phyloP scores from a whole-genome alignment of 2,888 invertebrate genomes.

The Temnothorax unifasciatus region DNA sequence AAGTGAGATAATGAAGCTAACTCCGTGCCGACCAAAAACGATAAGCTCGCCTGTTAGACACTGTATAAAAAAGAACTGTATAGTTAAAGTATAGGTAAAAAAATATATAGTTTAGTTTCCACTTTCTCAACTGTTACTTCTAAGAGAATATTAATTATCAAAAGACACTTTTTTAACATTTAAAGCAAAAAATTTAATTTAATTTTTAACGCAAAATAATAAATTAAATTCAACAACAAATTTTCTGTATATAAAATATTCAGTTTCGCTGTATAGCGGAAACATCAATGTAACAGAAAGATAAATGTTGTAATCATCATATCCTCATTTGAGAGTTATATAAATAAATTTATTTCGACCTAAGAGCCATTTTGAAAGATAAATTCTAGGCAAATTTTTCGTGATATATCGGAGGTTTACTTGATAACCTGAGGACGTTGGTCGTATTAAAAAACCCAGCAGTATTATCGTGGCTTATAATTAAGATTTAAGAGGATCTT shows the following conservation, averaged over 20 bases:
- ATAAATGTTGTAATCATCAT: not conserved
- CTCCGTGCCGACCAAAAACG: constrained; percentile 43
- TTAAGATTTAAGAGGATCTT: constrained; percentile 69
- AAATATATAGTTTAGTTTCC: not conserved
- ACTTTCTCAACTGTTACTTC: not conserved
- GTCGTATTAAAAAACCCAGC: constrained; percentile 60
- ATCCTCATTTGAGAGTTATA: not conserved
- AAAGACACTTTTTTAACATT: not conserved
- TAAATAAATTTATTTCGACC: constrained; percentile 39
- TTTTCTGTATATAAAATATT: not conserved
- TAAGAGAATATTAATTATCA: not conserved
- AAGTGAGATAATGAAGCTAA: constrained; percentile 79
- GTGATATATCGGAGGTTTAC: constrained; percentile 27
- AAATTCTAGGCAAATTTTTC: constrained; percentile 43
- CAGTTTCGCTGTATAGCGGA: constrained; percentile 17
- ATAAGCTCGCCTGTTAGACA: constrained; percentile 33
- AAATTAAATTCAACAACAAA: not conserved
- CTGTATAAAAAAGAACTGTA: not conserved
- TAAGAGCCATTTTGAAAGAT: constrained; percentile 20
- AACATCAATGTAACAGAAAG: not conserved
- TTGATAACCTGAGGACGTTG: constrained; percentile 41
- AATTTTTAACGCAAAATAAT: not conserved
- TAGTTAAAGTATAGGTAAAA: not conserved
- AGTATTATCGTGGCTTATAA: constrained; percentile 64
- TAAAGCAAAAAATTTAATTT: not conserved